Evolutionary conservation across 2,888 invertebrate genomes (phyloP).

Genomic region (Tillus elongatus): DNA sequence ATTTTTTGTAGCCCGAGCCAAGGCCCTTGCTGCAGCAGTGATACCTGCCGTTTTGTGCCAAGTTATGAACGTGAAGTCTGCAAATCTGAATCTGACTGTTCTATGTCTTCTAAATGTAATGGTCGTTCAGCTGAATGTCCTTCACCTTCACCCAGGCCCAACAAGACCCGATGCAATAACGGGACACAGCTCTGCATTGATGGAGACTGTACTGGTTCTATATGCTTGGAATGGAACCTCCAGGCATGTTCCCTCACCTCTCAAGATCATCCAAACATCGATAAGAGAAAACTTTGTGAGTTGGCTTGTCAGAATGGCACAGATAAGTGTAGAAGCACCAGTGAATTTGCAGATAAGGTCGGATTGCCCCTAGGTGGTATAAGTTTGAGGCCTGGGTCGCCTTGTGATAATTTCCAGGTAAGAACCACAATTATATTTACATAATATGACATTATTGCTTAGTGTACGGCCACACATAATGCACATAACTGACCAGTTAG

Average conservation of each 20-base stretch:
- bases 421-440: constrained; percentile 8
- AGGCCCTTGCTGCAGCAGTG: constrained; percentile 88
- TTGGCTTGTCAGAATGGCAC: constrained; percentile 90
- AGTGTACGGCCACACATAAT: too few relatives aligned
- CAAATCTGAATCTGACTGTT: constrained; percentile 82
- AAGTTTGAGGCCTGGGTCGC: constrained; percentile 87
- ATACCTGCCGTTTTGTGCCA: constrained; percentile 68
- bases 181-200: constrained; percentile 78
- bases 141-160: constrained; percentile 64
- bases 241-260: constrained; percentile 91
- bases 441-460: too few relatives aligned
- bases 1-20: constrained; percentile 79
- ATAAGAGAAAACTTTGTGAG: constrained; percentile 85
- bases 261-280: constrained; percentile 60
- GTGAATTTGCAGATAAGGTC: constrained; percentile 68
- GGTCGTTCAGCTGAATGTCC: constrained; percentile 85
- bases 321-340: constrained; percentile 75
- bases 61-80: constrained; percentile 59
- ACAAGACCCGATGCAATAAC: constrained; percentile 93
- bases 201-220: constrained; percentile 91
- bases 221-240: constrained; percentile 90
- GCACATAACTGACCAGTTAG: too few relatives aligned
- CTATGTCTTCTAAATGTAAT: constrained; percentile 77
- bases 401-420: constrained; percentile 96
- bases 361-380: constrained; percentile 73